Evolutionary conservation across 2,797 vertebrate species (phyloP), one percentile per base, ranked within the genome.

Genomic region (Neoniphon sammara): DNA sequence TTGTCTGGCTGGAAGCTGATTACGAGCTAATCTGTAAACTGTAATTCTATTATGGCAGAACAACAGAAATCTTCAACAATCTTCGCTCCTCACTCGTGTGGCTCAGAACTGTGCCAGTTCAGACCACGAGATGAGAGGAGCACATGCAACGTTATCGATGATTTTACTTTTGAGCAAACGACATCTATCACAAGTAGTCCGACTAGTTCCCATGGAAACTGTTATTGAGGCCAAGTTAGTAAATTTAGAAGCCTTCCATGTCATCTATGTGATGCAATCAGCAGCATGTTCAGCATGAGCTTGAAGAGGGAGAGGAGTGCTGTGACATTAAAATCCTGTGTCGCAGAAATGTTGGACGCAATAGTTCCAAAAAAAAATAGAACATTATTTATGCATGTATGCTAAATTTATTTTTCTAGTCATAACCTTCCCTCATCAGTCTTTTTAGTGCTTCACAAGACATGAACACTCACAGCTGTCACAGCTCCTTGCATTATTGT

Each of bases 121-220:
- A 46, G 17, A 60, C 59, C 65, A 56, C 4, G 21, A 73, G 56
- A 3, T 25, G 20, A 55, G 36, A 56, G 17, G 60, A 75, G 70
- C 53, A 31, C 52, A 73, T 73, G 73, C 70, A 71, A 65, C 25
- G 18, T 77, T 50, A 80, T 78, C 67, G 64, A 69, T 80, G 69
- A 81, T 78, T 87, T 81, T 61, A 77, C 77, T 81, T 76, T 77
- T 72, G 79, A 80, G 74, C 59, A 55, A 87, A 89, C 75, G 86
- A 82, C 86, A 76, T 87, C 77, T 68, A 88, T 87, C 84, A 84
- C 81, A 80, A 88, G 89, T 70, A 85, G 82, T 82, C 88, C 71
- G 81, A 91, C 82, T 85, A 86, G 92, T 93, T 92, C 89, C 92
- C 91, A 91, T 93, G 92, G 92, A 92, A 93, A 93, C 92, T 86